Base-by-base conservation (phyloP, 2,888 invertebrate species). In the Ormia ochracea region DNA sequence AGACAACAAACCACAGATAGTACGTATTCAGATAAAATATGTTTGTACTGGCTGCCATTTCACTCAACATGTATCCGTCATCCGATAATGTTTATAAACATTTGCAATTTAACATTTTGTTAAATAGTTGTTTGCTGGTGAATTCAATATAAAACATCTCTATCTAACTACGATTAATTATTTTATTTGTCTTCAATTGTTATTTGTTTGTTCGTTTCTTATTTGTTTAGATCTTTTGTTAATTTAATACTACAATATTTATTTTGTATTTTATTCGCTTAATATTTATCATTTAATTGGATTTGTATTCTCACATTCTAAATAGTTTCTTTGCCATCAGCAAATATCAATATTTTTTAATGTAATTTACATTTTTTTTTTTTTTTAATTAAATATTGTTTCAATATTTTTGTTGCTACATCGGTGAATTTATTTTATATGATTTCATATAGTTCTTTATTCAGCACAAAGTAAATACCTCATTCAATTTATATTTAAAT, bases 111-210 rank as follows among this genome's bases (percentile, higher is more conserved):
- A 45, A 61, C 31, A 59, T 59, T 45, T 9, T 21, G 6, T 14
- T 61, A 28, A 28, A 19, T 17, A 9, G 19, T 2, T 4, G 2
- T 23, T 23, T n/a, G n/a, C n/a, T n/a, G n/a, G n/a, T n/a, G n/a
- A 10, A n/a, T 31, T 33, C 14, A 21, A 23, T 48, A 45, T 48
- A 21, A 45, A 48, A 28, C n/a, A 66, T 43, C 14, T 56, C 43
- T 68, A 43, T 28, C 68, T 68, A 68, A 43, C 45, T 68, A 45
- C 56, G 52, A 17, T 9, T 36, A 17, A 17, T 3, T 50, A 28
- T 52, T 52, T 70, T 70, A 61, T 61, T 70, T 70, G 50, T 61
- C 38, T 41, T 50, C 12, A 23, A 56, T 33, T 21, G 31, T 21
- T 36, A 36, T 36, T 48, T 63, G 19, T 45, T 45, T 36, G 7